Conservation (phyloP, 2,113 vertebrate genomes). For the Deroptyus accipitrinus region DNA sequence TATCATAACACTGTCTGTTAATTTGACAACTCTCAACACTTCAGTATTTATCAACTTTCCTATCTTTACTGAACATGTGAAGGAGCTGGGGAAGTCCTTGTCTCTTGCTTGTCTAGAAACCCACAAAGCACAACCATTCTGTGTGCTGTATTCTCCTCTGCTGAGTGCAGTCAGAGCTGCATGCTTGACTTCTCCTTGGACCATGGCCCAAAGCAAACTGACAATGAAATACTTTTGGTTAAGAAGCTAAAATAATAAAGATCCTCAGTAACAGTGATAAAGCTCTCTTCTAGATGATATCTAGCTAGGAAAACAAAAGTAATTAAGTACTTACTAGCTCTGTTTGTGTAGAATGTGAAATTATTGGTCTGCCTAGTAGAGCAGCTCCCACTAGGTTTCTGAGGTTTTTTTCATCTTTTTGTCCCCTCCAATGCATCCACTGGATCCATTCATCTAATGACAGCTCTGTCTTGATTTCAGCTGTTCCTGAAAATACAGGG, state of each 20-base stretch:
- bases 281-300: neutral
- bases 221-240: neutral
- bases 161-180: neutral
- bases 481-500: neutral
- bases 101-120: neutral
- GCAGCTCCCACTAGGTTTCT: neutral
- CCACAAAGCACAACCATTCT: neutral
- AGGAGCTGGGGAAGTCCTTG: neutral
- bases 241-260: neutral
- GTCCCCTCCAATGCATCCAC: neutral
- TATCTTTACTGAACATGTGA: neutral
- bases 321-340: neutral
- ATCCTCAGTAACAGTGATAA: neutral
- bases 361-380: neutral
- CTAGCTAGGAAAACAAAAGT: neutral
- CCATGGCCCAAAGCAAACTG: neutral
- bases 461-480: neutral
- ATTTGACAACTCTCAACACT: neutral
- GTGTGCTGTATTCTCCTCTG: neutral
- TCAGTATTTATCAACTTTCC: neutral
- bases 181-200: neutral
- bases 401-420: neutral
- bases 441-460: neutral
- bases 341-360: neutral
- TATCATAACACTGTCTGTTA: neutral